Base-by-base conservation (phyloP, 2,113 vertebrate genomes). In the Sylvietta virens region DNA sequence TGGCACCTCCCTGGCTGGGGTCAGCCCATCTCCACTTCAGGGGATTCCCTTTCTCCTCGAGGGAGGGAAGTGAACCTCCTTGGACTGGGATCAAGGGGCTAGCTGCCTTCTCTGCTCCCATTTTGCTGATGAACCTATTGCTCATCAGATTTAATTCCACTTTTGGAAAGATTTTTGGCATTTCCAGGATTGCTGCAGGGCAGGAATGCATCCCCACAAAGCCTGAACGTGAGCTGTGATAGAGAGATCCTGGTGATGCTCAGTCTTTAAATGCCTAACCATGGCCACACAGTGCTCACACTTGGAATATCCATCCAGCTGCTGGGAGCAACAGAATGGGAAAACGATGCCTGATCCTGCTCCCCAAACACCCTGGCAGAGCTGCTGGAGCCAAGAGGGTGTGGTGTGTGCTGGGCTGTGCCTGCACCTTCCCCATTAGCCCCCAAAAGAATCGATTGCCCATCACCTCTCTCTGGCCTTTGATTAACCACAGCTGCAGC, bases 171-270 rank as follows among this genome's bases (percentile, higher is more conserved):
- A 53, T 26, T 84, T 48, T 57, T 3, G 8, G 5, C 27, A 19
- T 71, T 84, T 37, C 65, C 21, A 16, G 60, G 56, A 66, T 44
- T 19, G 50, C 60, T 10, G 7, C 61, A 86, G 30, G 82, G 79
- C 54, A 73, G 47, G 60, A 60, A 35, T 0, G 3, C 37, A 33
- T 37, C 56, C 5, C 1, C 10, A 15, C 0, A 4, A 50, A 42
- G 64, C 64, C 74, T 16, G 4, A 33, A 20, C 23, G 39, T 57
- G 71, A 92, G 39, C 39, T 66, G 83, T 31, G 65, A 37, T 2
- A 2, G 39, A 35, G 8, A 53, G 4, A 27, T 58, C 67, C 23
- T 11, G 27, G 42, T 4, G 53, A 44, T 8, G 16, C 53, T 60
- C 4, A 0, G 7, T 65, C 69, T 81, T 86, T n/a, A 56, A 67